A percentile compares a stretch with the other conserved stretches of the same genome.
Conservation (phyloP, 2,113 vertebrate genomes). For the Labeo catla region DNA sequence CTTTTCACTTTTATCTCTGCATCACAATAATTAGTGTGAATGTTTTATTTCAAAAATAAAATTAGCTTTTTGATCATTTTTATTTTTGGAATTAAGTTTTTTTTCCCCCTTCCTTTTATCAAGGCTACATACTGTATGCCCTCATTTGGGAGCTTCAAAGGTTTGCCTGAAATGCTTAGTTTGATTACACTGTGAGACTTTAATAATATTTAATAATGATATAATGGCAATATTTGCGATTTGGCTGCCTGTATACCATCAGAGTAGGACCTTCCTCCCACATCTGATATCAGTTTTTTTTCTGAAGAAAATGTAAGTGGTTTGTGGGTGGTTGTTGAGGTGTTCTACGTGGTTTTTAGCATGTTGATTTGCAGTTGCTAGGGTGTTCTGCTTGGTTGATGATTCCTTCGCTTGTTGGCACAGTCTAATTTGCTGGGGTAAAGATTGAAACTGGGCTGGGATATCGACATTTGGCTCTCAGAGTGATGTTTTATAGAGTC, state of each 20-base stretch:
- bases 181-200: neutral
- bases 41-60: slow-evolving; percentile 10
- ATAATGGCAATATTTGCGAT: neutral
- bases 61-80: slow-evolving; percentile 3
- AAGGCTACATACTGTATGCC: neutral
- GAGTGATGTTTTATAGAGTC: neutral
- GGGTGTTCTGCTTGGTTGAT: neutral
- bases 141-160: slow-evolving; percentile 31
- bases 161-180: slow-evolving; percentile 8
- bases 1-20: slow-evolving; percentile 65
- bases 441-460: neutral
- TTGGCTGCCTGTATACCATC: neutral
- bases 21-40: slow-evolving; percentile 12
- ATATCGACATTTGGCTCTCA: neutral
- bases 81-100: slow-evolving; percentile 27
- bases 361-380: slow-evolving; percentile 8
- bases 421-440: neutral
- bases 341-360: neutral
- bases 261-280: neutral
- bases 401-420: neutral
- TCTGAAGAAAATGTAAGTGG: neutral
- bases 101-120: neutral
- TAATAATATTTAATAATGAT: neutral
- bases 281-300: neutral
- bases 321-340: neutral